Base-by-base conservation (phyloP, 2,888 invertebrate genomes). In the Amblyjoppa fuscipennis region DNA sequence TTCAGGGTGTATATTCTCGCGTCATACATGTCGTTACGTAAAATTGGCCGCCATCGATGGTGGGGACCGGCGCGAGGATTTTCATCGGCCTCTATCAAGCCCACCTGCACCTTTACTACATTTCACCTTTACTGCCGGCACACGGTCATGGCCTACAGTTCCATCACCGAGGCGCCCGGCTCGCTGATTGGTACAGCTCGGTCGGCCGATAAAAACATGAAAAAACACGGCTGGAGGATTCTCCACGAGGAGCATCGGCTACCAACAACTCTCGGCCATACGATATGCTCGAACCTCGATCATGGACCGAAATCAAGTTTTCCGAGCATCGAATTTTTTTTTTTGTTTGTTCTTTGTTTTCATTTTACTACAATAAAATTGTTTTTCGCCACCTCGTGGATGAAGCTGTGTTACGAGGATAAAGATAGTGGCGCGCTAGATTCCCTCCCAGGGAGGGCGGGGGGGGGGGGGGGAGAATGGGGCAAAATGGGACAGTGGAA, bases 1-100 rank as follows among this genome's bases (percentile, higher is more conserved):
- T 77, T 76, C 53, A 16, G 20, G 20, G 41, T 56, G 28, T 34
- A 77, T 56, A 49, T 49, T 13, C 16, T 51, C 51, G 56, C 77
- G 77, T 68, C 77, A 77, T 77, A 68, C 77, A 77, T 77, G 77
- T 68, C 68, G 66, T 81, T 81, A 81, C 74, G 81, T 74, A 66
- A 81, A 66, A 74, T 81, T 68, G 77, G 77, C 68, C 77, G 56
- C 77, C 25, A 64, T 64, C 34, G 64, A 34, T 13, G n/a, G 64
- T 4, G 64, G 5, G 31, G 61, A 7, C 6, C 3, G 6, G 38
- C 51, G 59, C 25, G 56, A 7, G 68, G 49, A 41, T 77, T 77
- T 77, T 77, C 77, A 77, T 77, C 53, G 28, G 68, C 38, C 68
- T 41, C 53, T 51, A 38, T 53, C 16, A 68, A 20, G 41, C 41